These are phyloP conservation scores for Amphipoea lucens DNA, from an alignment of 2,888 invertebrate species.

Conservation along the genomic window DNA sequence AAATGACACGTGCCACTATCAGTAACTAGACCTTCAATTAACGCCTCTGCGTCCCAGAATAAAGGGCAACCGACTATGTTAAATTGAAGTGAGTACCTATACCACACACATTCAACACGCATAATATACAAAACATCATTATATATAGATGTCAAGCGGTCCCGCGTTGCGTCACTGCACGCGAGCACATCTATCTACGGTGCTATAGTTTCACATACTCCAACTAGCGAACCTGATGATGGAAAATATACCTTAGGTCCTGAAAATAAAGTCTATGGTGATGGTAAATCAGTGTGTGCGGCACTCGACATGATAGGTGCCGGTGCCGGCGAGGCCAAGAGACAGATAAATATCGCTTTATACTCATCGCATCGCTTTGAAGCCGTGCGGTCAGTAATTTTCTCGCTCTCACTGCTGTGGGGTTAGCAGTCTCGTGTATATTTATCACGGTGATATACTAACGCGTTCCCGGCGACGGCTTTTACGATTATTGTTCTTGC, in stretches of 20 bases:
- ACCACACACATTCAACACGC: constrained; percentile 53
- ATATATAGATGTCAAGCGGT: constrained; percentile 71
- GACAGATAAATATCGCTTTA: constrained; percentile 83
- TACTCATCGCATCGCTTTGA: constrained; percentile 80
- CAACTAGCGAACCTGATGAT: constrained; percentile 27
- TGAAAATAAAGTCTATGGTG: constrained; percentile 49
- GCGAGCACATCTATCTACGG: constrained; percentile 76
- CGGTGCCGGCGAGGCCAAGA: constrained; percentile 77
- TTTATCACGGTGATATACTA: constrained; percentile 69
- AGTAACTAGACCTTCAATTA: neutral
- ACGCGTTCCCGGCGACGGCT: constrained; percentile 59
- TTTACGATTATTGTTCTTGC: constrained; percentile 66
- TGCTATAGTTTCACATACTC: constrained; percentile 66
- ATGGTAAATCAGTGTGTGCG: constrained; percentile 59
- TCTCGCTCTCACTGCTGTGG: constrained; percentile 69
- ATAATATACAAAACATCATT: constrained; percentile 55
- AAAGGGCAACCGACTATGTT: constrained; percentile 44
- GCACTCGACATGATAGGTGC: constrained; percentile 77
- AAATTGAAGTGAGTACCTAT: constrained; percentile 32
- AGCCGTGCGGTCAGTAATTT: constrained; percentile 79
- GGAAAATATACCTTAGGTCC: constrained; percentile 63
- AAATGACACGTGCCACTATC: neutral
- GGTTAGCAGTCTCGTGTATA: constrained; percentile 66
- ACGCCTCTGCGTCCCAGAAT: neutral
- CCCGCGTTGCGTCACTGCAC: constrained; percentile 79